phyloP scores from a whole-genome alignment of 2,888 invertebrate species.

The Phyllotreta striolata region DNA sequence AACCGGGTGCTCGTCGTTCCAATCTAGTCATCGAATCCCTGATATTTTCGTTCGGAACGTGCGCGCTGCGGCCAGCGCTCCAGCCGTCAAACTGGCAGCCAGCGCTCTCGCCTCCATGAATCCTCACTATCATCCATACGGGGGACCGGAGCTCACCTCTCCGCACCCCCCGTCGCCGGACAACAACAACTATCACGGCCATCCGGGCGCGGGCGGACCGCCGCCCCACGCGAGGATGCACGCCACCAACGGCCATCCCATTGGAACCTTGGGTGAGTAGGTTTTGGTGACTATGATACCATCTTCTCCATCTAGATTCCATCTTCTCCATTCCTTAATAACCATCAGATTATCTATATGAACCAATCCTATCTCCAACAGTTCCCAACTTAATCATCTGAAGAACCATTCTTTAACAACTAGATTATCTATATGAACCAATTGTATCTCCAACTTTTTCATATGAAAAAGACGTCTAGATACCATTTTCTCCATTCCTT shows the following conservation, averaged over 20 bases:
- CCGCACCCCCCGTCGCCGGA: constrained; percentile 80
- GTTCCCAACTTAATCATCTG: too few relatives aligned
- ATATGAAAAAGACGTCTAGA: too few relatives aligned
- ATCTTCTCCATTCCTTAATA: neutral
- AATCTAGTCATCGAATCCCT: constrained; percentile 17
- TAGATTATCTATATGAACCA: too few relatives aligned
- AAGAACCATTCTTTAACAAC: too few relatives aligned
- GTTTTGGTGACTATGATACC: neutral
- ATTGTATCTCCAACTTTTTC: too few relatives aligned
- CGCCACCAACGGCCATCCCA: constrained; percentile 61
- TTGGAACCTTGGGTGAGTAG: constrained; percentile 58
- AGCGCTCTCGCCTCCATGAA: constrained; percentile 86
- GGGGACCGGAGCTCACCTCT: constrained; percentile 76
- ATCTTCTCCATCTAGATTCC: too few relatives aligned
- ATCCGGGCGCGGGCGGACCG: constrained; percentile 62
- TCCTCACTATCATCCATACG: constrained; percentile 88
- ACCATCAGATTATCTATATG: too few relatives aligned
- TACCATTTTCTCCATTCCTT: too few relatives aligned
- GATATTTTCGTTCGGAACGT: constrained; percentile 27
- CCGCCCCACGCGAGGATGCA: constrained; percentile 59
- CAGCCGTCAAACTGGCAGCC: constrained; percentile 84
- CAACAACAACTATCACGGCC: constrained; percentile 69
- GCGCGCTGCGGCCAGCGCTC: constrained; percentile 47
- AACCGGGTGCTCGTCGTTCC: constrained; percentile 4
- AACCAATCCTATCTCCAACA: too few relatives aligned